Conservation (phyloP, 2,888 invertebrate species). For the Agrochola circellaris region DNA sequence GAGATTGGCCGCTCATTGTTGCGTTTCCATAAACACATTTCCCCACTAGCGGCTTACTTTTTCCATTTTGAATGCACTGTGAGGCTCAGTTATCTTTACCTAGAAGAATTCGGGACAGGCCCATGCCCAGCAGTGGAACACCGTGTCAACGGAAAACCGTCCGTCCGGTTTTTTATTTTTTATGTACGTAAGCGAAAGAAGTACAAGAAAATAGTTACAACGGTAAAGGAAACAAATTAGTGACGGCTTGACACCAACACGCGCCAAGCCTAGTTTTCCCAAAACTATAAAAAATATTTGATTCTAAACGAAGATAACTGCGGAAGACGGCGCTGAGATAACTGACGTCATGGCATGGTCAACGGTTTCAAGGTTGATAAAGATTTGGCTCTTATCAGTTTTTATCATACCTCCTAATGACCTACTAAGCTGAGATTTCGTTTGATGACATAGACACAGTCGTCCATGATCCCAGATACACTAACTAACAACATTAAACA, state of each 20-base stretch:
- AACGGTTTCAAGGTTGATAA: slow-evolving; percentile 76
- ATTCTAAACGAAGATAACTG: slow-evolving; percentile 1
- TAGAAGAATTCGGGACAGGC: background rate
- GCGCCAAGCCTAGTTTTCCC: background rate
- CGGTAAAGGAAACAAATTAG: background rate
- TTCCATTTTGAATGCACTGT: background rate
- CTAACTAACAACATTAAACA: background rate
- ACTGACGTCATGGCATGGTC: slow-evolving; percentile 73
- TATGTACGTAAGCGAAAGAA: background rate
- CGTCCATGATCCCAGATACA: background rate
- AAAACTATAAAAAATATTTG: slow-evolving; percentile 10
- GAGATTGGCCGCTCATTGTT: background rate
- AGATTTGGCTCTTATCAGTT: slow-evolving; percentile 72
- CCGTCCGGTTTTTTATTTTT: background rate
- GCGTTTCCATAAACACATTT: background rate
- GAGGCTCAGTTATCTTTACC: no score
- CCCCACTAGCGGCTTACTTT: background rate
- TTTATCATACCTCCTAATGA: slow-evolving; percentile 73
- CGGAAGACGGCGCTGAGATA: slow-evolving; percentile 31
- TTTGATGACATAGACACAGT: slow-evolving; percentile 4
- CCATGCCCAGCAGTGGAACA: background rate
- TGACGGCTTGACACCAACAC: background rate
- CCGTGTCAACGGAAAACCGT: background rate
- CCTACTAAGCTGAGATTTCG: slow-evolving; percentile 65
- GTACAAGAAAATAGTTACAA: background rate